phyloP scores from a whole-genome alignment of 2,113 vertebrate genomes.

The Helogale parvula region DNA sequence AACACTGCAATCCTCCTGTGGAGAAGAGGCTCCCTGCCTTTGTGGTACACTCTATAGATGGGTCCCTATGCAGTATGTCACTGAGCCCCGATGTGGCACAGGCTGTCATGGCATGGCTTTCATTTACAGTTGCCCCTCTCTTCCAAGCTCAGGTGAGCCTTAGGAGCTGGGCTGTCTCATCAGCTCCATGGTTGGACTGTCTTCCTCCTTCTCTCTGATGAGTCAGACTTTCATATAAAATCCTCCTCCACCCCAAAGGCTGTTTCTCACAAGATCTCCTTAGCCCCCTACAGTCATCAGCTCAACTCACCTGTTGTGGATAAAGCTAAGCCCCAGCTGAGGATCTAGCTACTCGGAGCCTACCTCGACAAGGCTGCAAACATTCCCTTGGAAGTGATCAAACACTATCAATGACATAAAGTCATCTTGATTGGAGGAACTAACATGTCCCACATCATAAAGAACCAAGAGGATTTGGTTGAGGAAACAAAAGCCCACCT shows the following conservation, averaged over 20 bases:
- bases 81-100: not conserved
- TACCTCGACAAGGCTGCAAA: not conserved
- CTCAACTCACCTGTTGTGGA: not conserved
- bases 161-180: not conserved
- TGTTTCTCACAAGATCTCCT: not conserved
- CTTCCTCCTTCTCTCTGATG: not conserved
- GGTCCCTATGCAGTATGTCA: not conserved
- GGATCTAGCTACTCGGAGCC: not conserved
- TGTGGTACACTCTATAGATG: not conserved
- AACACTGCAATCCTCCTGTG: not conserved
- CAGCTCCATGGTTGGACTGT: not conserved
- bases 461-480: conserved; percentile 15
- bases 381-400: not conserved
- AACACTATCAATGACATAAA: conserved; percentile 44
- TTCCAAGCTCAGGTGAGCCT: not conserved
- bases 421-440: not conserved
- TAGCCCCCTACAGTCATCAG: not conserved
- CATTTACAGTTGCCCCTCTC: not conserved
- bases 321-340: not conserved
- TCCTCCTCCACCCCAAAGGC: not conserved
- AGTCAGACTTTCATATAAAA: not conserved
- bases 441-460: not conserved
- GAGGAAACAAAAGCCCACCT: conserved; percentile 12
- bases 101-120: not conserved
- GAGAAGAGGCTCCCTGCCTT: not conserved